phyloP scores from a whole-genome alignment of 2,888 invertebrate genomes.

The Perdita meconis region DNA sequence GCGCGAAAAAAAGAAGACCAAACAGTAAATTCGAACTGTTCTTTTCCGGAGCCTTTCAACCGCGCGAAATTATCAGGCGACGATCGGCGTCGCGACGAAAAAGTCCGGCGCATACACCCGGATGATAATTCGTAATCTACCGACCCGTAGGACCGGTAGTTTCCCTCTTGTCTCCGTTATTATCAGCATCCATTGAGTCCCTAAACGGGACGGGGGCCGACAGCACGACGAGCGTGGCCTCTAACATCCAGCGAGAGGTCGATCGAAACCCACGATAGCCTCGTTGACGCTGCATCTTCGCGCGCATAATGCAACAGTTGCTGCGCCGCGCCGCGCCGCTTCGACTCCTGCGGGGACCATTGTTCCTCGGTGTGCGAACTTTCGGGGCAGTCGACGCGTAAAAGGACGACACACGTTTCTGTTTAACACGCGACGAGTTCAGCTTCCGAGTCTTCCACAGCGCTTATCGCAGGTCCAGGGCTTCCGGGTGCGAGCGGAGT shows the following conservation, averaged over 20 bases:
- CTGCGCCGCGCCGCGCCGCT: too few relatives aligned
- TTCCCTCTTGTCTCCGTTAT: constrained; percentile 26
- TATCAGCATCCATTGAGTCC: constrained; percentile 45
- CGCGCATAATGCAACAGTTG: constrained; percentile 67
- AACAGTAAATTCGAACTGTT: constrained; percentile 14
- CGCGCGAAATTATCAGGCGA: constrained; percentile 37
- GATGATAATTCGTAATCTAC: constrained; percentile 36
- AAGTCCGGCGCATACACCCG: not conserved
- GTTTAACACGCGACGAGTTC: constrained; percentile 1
- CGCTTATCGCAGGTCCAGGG: not conserved
- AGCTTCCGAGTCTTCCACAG: not conserved
- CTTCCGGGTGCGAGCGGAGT: not conserved
- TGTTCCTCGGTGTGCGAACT: constrained; percentile 69
- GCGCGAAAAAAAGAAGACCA: not conserved
- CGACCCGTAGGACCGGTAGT: constrained; percentile 14
- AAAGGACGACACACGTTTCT: constrained; percentile 15
- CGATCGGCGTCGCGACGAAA: constrained; percentile 20
- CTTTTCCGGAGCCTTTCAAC: constrained; percentile 22
- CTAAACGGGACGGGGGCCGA: constrained; percentile 33
- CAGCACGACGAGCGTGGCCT: constrained; percentile 48
- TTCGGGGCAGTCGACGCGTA: constrained; percentile 49
- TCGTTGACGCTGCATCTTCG: constrained; percentile 65
- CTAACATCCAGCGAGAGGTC: constrained; percentile 63
- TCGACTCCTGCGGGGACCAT: constrained; percentile 55
- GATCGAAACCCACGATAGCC: constrained; percentile 72